These are phyloP conservation scores for Callimorpha dominula DNA, from an alignment of 2,888 invertebrate genomes.

Conservation along the genomic window DNA sequence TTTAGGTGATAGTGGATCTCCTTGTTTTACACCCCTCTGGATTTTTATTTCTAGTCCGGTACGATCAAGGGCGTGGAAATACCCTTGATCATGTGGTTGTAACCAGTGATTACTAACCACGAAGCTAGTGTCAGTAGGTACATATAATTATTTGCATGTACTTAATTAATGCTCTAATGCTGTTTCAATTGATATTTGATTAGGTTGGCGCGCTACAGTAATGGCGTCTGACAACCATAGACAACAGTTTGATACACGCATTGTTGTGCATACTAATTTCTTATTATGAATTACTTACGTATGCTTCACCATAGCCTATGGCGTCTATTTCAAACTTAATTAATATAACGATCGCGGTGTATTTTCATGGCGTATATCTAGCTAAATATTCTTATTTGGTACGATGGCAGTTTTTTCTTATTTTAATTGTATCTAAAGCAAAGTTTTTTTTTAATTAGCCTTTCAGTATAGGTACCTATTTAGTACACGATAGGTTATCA, in stretches of 20 bases:
- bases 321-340: background rate
- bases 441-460: no score
- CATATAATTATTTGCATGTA: background rate
- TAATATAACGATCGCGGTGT: background rate
- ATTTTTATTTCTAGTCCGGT: no score
- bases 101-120: no score
- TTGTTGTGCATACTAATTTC: constrained; percentile 26
- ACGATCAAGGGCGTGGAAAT: no score
- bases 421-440: no score
- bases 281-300: background rate
- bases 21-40: no score
- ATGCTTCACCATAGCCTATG: background rate
- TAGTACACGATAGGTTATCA: no score
- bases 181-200: constrained; percentile 34
- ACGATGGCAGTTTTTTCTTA: background rate
- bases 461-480: no score
- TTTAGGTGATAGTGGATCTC: no score
- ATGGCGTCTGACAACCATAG: constrained; percentile 33
- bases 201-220: constrained; percentile 25
- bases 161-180: constrained; percentile 10
- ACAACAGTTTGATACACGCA: constrained; percentile 29
- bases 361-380: background rate
- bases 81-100: no score
- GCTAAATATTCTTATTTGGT: no score
- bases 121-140: background rate